Evolutionary conservation across 2,797 vertebrate genomes (phyloP).

Genomic region (Arnoldichthys spilopterus): DNA sequence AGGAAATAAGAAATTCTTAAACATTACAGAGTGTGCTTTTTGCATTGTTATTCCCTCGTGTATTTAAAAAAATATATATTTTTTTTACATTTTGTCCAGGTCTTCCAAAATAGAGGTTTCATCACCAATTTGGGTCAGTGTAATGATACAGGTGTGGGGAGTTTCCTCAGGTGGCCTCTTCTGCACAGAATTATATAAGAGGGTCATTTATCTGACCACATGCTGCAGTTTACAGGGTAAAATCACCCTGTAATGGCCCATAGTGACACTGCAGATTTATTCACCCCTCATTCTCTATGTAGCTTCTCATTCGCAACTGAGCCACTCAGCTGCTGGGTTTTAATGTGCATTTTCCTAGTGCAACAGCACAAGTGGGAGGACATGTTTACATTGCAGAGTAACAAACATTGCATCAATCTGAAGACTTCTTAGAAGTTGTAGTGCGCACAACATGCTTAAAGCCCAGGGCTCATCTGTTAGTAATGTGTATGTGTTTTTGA

Average conservation of each 20-base stretch:
- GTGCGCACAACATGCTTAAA: neutral
- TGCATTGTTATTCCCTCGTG: too few species aligned
- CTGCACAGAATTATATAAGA: neutral
- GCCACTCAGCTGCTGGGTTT: slow-evolving; percentile 44
- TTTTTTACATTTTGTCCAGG: too few species aligned
- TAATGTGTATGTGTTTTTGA: slow-evolving; percentile 2
- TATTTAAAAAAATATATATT: too few species aligned
- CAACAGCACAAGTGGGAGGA: slow-evolving; percentile 37
- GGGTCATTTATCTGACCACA: slow-evolving; percentile 32
- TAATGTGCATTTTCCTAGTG: slow-evolving; percentile 49
- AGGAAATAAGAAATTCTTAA: too few species aligned
- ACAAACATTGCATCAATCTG: slow-evolving; percentile 25
- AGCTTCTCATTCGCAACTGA: slow-evolving; percentile 44
- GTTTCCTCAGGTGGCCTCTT: too few species aligned
- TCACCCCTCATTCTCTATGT: neutral
- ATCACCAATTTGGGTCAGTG: too few species aligned
- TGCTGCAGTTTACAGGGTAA: slow-evolving; percentile 16
- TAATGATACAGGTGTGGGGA: neutral
- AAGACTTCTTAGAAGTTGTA: neutral
- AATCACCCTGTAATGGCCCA: slow-evolving; percentile 23
- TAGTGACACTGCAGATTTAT: slow-evolving; percentile 31
- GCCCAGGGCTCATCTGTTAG: slow-evolving; percentile 15
- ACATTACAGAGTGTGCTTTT: too few species aligned
- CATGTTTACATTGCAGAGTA: slow-evolving; percentile 25
- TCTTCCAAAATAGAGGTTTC: too few species aligned